phyloP scores from a whole-genome alignment of 2,113 vertebrate species.

The Chaenogobius annularis region DNA sequence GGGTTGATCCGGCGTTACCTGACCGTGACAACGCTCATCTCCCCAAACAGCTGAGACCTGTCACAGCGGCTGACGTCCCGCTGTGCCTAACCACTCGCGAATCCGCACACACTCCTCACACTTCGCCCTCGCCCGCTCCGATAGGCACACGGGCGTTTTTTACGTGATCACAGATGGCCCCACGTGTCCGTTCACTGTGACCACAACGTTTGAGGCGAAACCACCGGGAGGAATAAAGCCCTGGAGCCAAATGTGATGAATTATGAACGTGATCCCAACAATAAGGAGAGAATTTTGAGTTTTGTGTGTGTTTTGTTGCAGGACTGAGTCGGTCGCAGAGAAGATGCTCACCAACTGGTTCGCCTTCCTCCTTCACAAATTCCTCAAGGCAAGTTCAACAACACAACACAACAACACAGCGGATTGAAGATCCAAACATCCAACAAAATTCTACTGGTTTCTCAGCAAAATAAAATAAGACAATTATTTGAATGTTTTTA shows the following conservation, averaged over 20 bases:
- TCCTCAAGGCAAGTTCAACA: constrained; percentile 66
- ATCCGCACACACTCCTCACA: constrained; percentile 15
- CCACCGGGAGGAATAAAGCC: constrained; percentile 15
- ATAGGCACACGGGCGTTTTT: constrained; percentile 1
- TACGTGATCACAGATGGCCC: constrained; percentile 28
- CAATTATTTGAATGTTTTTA: no score
- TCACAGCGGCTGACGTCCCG: constrained; percentile 64
- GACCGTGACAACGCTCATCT: constrained; percentile 66
- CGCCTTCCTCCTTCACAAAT: constrained; percentile 73
- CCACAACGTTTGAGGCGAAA: constrained; percentile 29
- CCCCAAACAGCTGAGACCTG: constrained; percentile 71
- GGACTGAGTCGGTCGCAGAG: constrained; percentile 70
- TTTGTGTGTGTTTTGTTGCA: constrained; percentile 38
- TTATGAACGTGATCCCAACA: constrained; percentile 33
- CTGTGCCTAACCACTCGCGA: constrained; percentile 60
- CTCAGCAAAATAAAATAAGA: no score
- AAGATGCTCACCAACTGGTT: constrained; percentile 77
- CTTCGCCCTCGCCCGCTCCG: neutral
- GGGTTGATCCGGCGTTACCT: constrained; percentile 67
- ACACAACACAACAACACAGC: neutral
- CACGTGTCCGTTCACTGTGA: constrained; percentile 36
- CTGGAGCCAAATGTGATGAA: constrained; percentile 34
- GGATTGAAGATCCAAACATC: neutral
- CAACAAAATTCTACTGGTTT: neutral
- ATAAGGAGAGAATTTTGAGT: constrained; percentile 9